These are phyloP conservation scores for Halcyon leucocephala DNA, from an alignment of 2,797 vertebrate genomes.

Conservation along the genomic window DNA sequence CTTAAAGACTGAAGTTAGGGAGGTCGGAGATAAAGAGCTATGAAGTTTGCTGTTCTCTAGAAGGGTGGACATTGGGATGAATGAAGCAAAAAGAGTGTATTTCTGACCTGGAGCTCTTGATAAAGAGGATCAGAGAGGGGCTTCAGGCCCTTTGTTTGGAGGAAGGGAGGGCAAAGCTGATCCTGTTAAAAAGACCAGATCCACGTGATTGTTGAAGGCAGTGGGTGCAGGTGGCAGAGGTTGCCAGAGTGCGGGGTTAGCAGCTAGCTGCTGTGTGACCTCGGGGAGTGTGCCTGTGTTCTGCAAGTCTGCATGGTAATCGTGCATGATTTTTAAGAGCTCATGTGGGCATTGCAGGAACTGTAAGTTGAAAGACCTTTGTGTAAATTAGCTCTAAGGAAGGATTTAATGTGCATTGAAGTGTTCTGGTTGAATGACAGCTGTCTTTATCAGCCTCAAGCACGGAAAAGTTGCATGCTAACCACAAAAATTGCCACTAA, in stretches of 20 bases:
- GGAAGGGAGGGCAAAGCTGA: not conserved
- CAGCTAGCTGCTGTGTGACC: not conserved
- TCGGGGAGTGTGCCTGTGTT: rapidly evolving
- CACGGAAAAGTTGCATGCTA: not conserved
- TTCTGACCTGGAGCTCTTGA: not conserved
- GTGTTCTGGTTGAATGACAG: not conserved
- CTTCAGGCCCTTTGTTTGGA: not conserved
- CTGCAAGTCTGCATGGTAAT: not conserved
- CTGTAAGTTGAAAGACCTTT: not conserved
- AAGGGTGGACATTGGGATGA: not conserved
- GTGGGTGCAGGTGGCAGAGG: not conserved
- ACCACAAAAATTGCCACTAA: not conserved
- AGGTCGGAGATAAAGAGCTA: not conserved
- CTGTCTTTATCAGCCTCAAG: not conserved
- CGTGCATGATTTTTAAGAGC: not conserved
- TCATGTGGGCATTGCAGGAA: not conserved
- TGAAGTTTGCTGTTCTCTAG: not conserved
- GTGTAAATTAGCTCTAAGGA: not conserved
- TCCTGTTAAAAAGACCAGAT: not conserved
- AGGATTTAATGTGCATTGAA: not conserved
- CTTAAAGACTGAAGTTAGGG: not conserved
- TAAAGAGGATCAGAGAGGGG: not conserved
- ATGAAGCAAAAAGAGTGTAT: not conserved
- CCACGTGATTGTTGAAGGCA: rapidly evolving
- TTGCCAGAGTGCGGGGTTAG: not conserved